Percentiles rank a stretch among this genome's conserved stretches.
Conservation (phyloP, 2,113 vertebrate genomes). For the Chloropsis cyanopogon region DNA sequence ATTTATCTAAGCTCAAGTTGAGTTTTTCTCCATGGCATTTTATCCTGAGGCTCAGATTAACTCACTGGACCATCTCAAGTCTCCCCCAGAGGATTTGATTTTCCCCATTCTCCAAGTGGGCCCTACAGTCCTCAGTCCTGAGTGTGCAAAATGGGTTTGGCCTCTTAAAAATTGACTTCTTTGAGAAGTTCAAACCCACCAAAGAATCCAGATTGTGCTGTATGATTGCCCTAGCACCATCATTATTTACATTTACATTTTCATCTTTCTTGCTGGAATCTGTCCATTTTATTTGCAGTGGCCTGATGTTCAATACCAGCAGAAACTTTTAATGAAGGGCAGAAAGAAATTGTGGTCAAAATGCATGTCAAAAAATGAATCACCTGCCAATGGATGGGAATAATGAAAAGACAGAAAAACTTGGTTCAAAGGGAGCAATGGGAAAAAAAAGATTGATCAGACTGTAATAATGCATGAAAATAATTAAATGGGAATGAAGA, state of each 20-base stretch:
- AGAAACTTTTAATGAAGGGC: neutral
- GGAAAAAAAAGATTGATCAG: neutral
- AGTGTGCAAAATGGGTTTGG: neutral
- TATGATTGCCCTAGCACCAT: accelerated
- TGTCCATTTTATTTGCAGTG: neutral
- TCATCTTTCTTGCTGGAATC: neutral
- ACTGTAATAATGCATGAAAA: neutral
- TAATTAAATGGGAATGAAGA: neutral
- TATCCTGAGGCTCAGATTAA: neutral
- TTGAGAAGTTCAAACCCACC: neutral
- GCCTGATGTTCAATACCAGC: neutral
- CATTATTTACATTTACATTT: neutral
- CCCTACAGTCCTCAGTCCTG: neutral
- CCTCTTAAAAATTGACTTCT: neutral
- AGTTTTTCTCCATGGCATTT: neutral
- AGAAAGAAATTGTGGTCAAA: neutral
- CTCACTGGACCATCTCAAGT: neutral
- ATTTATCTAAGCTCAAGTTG: neutral
- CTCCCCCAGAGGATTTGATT: neutral
- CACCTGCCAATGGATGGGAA: neutral
- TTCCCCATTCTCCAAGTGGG: neutral
- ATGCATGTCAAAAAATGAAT: neutral
- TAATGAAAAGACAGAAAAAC: neutral
- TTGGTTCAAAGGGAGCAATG: neutral
- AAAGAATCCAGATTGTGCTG: neutral